These are phyloP conservation scores for Sander vitreus DNA, from an alignment of 2,113 vertebrate species.

Conservation along the genomic window DNA sequence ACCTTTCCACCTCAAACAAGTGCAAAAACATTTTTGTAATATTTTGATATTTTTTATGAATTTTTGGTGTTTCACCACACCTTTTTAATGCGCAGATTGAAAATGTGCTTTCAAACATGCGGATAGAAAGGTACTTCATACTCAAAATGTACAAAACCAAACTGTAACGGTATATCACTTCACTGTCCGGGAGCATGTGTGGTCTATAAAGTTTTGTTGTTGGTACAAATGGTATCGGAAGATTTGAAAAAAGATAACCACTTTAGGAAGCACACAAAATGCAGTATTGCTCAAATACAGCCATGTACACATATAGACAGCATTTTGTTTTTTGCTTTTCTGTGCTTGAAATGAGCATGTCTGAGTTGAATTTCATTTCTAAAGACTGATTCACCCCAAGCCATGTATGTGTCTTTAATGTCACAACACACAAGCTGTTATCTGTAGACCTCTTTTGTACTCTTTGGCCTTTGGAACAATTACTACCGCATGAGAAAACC, in stretches of 20 bases:
- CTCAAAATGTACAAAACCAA: neutral
- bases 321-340: neutral
- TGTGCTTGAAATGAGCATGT: constrained; percentile 22
- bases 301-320: neutral
- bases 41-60: no score
- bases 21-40: no score
- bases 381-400: constrained; percentile 51
- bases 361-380: constrained; percentile 38
- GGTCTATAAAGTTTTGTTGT: constrained; percentile 18
- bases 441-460: constrained; percentile 43
- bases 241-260: neutral
- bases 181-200: neutral
- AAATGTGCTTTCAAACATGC: no score
- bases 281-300: neutral
- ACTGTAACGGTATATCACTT: neutral
- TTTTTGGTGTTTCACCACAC: no score
- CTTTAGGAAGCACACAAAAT: neutral
- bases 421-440: constrained; percentile 54
- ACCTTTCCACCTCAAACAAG: no score
- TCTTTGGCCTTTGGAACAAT: constrained; percentile 49
- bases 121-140: no score
- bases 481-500: constrained; percentile 55
- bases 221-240: neutral
- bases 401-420: constrained; percentile 30
- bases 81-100: no score